phyloP scores from a whole-genome alignment of 2,797 vertebrate species.

The Sphenodon punctatus region DNA sequence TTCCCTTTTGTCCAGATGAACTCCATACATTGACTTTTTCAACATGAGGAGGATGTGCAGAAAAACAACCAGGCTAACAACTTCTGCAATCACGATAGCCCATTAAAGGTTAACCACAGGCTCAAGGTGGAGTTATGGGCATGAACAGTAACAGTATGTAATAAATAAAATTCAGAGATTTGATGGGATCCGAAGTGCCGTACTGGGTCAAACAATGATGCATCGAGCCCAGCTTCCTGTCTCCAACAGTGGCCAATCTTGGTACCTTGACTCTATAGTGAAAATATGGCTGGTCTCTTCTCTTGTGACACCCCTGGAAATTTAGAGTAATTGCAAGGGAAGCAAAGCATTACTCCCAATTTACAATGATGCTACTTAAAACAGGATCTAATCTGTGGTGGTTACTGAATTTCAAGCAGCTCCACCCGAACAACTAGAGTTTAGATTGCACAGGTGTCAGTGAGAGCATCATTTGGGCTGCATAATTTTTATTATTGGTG shows the following conservation, averaged over 20 bases:
- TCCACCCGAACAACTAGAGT: background rate
- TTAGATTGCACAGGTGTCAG: background rate
- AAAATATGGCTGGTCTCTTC: background rate
- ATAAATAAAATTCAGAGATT: background rate
- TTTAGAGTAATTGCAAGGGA: no score
- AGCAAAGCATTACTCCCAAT: background rate
- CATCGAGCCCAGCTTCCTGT: no score
- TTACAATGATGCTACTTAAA: background rate
- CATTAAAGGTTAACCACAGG: background rate
- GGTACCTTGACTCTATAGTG: no score
- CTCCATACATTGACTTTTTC: constrained; percentile 6
- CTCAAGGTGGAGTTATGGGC: background rate
- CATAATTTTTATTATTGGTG: fast-evolving
- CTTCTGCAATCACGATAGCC: background rate
- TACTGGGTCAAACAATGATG: no score
- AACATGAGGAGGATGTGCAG: background rate
- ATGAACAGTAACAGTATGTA: background rate
- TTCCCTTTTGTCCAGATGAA: constrained; percentile 40
- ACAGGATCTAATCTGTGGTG: background rate
- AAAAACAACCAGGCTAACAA: background rate
- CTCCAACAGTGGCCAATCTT: no score
- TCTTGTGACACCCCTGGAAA: background rate
- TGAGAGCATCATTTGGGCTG: background rate
- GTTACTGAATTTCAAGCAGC: background rate
- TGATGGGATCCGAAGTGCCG: background rate